Evolutionary conservation across 2,888 invertebrate species (phyloP).

Genomic region (Lasioglossum vierecki): DNA sequence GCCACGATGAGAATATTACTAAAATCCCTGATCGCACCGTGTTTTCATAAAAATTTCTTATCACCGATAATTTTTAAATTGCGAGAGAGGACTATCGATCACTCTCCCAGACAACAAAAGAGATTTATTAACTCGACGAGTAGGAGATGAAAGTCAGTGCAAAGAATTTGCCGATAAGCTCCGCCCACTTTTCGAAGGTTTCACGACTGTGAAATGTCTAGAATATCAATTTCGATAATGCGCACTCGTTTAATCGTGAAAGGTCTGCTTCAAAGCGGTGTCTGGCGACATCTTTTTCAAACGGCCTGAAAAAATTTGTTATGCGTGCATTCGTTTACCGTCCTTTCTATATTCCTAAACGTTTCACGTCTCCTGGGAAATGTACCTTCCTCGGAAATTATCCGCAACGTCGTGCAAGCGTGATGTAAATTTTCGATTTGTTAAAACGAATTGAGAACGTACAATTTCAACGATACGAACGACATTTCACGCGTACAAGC

Average conservation of each 20-base stretch:
- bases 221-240: slow-evolving; percentile 45
- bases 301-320: slow-evolving; percentile 42
- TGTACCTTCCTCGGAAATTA: neutral
- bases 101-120: neutral
- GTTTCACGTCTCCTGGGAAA: neutral
- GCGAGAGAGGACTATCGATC: slow-evolving; percentile 48
- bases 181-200: slow-evolving; percentile 54
- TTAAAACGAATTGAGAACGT: neutral
- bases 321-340: slow-evolving; percentile 27
- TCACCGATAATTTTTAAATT: neutral
- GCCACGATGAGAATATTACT: neutral
- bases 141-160: neutral
- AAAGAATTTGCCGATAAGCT: slow-evolving; percentile 19
- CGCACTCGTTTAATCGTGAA: slow-evolving; percentile 48
- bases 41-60: neutral
- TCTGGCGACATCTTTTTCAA: slow-evolving; percentile 40
- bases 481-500: neutral
- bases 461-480: neutral
- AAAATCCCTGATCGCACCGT: neutral
- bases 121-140: neutral
- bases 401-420: neutral
- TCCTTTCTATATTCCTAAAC: neutral
- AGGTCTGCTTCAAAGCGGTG: slow-evolving; percentile 55
- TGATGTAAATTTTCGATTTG: neutral
- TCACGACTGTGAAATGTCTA: slow-evolving; percentile 39